Percentiles rank a stretch among this genome's conserved stretches.
Evolutionary conservation across 2,797 vertebrate species (phyloP).

Genomic region (Yasuhikotakia modesta): DNA sequence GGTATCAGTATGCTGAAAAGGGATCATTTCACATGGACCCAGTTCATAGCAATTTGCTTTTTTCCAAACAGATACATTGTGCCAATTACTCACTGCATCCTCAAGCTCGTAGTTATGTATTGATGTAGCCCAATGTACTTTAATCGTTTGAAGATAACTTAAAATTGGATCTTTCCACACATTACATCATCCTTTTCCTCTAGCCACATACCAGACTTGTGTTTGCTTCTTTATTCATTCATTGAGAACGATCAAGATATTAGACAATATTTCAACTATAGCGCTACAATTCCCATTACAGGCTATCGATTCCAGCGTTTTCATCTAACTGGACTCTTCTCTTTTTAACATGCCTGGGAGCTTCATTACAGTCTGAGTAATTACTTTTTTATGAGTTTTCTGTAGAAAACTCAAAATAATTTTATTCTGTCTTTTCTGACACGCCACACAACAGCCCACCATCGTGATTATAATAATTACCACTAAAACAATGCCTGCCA

Average conservation of each 20-base stretch:
- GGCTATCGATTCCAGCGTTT: neutral
- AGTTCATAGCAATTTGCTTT: conserved; percentile 61
- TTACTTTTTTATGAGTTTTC: conserved; percentile 16
- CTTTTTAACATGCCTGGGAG: conserved; percentile 7
- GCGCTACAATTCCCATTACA: neutral
- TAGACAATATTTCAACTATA: conserved; percentile 1
- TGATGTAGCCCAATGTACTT: conserved; percentile 27
- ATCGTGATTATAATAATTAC: conserved; percentile 44
- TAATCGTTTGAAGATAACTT: conserved; percentile 9
- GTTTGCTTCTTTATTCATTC: conserved; percentile 1
- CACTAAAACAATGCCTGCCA: conserved; percentile 43
- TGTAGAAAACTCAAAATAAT: conserved; percentile 22
- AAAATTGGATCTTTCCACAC: conserved; percentile 38
- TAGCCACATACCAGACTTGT: conserved; percentile 16
- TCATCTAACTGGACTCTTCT: neutral
- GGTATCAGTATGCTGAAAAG: conserved; percentile 66
- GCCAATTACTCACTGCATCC: conserved; percentile 32
- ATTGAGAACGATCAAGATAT: conserved; percentile 11
- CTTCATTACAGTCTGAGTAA: conserved; percentile 17
- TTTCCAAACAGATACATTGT: conserved; percentile 29
- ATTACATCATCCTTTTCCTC: conserved; percentile 49
- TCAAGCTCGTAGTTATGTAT: conserved; percentile 20
- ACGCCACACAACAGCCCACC: conserved; percentile 38
- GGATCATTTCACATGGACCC: conserved; percentile 72
- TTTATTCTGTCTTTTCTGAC: conserved; percentile 29